Percentiles rank a stretch among this genome's conserved stretches.
Conservation (phyloP, 2,888 invertebrate genomes). For the Biston stratarius region DNA sequence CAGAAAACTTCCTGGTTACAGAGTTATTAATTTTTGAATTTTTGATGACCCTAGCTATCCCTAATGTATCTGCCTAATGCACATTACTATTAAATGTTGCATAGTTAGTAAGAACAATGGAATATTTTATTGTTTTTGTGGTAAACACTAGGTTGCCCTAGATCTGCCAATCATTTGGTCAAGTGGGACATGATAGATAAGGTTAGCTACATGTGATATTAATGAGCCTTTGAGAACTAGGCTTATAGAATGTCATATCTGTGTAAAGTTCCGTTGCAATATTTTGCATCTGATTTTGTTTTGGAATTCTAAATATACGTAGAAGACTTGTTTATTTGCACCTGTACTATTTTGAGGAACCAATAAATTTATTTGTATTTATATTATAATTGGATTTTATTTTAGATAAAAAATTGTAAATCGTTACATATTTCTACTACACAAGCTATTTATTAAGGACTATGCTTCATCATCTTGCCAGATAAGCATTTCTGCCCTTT, state of each 20-base stretch:
- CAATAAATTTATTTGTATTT: too few species aligned
- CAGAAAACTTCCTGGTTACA: neutral
- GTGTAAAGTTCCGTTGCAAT: neutral
- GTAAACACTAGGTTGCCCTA: slow-evolving; percentile 54
- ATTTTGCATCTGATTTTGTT: neutral
- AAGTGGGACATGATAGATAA: slow-evolving; percentile 54
- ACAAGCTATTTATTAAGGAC: too few species aligned
- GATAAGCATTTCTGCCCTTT: too few species aligned
- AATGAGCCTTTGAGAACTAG: slow-evolving; percentile 15
- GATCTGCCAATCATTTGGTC: slow-evolving; percentile 58
- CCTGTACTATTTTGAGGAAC: too few species aligned
- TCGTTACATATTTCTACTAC: too few species aligned
- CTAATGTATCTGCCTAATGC: slow-evolving; percentile 11
- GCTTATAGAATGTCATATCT: slow-evolving; percentile 2
- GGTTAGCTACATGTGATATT: slow-evolving; percentile 23
- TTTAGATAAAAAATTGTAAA: too few species aligned
- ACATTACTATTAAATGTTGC: slow-evolving; percentile 3
- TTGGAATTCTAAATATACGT: neutral
- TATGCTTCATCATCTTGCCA: too few species aligned
- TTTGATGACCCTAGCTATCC: slow-evolving; percentile 12
- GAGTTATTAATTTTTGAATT: neutral
- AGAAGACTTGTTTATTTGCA: too few species aligned
- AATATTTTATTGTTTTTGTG: slow-evolving; percentile 31
- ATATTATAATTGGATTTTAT: too few species aligned
- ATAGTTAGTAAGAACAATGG: neutral